These are phyloP conservation scores for Drosophila leonis DNA, from an alignment of 2,888 invertebrate genomes.

Conservation along the genomic window DNA sequence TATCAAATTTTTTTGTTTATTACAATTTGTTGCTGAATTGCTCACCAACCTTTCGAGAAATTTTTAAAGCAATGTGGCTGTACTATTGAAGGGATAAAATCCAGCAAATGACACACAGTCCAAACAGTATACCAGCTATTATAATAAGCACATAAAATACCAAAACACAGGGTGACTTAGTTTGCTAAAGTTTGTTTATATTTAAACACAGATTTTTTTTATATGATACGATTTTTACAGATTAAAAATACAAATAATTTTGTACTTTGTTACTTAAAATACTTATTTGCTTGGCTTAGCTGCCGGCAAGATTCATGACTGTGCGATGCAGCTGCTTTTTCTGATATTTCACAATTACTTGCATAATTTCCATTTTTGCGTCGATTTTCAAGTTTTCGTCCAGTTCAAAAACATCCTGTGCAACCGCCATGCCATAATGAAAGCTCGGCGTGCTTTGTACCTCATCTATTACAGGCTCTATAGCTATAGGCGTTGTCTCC, in stretches of 20 bases:
- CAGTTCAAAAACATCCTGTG: conserved; percentile 56
- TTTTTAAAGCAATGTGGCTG: conserved; percentile 20
- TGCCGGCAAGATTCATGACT: conserved; percentile 36
- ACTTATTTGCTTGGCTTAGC: conserved; percentile 15
- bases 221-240: too few relatives aligned
- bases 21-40: conserved; percentile 29
- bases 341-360: conserved; percentile 55
- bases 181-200: not conserved
- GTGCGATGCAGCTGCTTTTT: conserved; percentile 50
- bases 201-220: too few relatives aligned
- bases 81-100: not conserved
- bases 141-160: conserved; percentile 1
- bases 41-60: conserved; percentile 38
- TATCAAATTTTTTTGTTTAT: conserved; percentile 20
- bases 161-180: conserved; percentile 27
- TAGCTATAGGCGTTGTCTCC: conserved; percentile 36
- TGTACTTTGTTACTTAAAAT: not conserved
- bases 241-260: not conserved
- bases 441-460: conserved; percentile 39
- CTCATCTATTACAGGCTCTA: conserved; percentile 35
- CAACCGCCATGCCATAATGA: conserved; percentile 55
- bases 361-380: conserved; percentile 59
- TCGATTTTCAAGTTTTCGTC: conserved; percentile 49
- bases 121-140: not conserved
- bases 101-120: not conserved